A percentile compares a stretch with the other conserved stretches of the same genome.
Evolutionary conservation across 2,888 invertebrate species (phyloP).

Genomic region (Melitaea athalia): DNA sequence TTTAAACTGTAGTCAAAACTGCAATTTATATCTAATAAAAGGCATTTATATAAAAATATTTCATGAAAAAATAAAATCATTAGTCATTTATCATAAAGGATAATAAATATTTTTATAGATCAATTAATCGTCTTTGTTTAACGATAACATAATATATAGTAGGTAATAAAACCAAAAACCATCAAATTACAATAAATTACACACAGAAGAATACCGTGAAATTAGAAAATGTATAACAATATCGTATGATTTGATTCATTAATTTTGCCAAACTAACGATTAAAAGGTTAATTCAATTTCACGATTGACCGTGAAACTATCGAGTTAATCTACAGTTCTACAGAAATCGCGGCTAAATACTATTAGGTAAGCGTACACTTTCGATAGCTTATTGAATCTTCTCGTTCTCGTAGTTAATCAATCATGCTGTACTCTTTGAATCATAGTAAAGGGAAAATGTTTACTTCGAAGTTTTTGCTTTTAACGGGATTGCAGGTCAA

Average conservation of each 20-base stretch:
- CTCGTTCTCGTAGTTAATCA: too few species aligned
- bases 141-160: neutral
- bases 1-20: too few species aligned
- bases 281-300: slow-evolving; percentile 30
- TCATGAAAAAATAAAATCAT: too few species aligned
- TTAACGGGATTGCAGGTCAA: too few species aligned
- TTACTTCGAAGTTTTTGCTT: neutral
- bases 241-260: neutral
- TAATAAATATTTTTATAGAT: too few species aligned
- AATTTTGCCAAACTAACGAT: slow-evolving; percentile 7
- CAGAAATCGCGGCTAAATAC: slow-evolving; percentile 9
- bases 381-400: neutral
- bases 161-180: neutral
- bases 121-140: too few species aligned
- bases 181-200: neutral
- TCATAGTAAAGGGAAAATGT: neutral
- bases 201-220: slow-evolving; percentile 17
- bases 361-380: slow-evolving; percentile 5
- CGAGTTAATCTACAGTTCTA: slow-evolving; percentile 21
- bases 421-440: neutral
- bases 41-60: too few species aligned
- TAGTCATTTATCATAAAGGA: too few species aligned
- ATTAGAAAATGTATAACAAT: slow-evolving; percentile 21
- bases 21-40: too few species aligned
- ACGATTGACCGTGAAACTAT: slow-evolving; percentile 34